Evolutionary conservation across 2,888 invertebrate genomes (phyloP), one percentile per base, ranked within the genome.

Genomic region (Agapostemon virescens): DNA sequence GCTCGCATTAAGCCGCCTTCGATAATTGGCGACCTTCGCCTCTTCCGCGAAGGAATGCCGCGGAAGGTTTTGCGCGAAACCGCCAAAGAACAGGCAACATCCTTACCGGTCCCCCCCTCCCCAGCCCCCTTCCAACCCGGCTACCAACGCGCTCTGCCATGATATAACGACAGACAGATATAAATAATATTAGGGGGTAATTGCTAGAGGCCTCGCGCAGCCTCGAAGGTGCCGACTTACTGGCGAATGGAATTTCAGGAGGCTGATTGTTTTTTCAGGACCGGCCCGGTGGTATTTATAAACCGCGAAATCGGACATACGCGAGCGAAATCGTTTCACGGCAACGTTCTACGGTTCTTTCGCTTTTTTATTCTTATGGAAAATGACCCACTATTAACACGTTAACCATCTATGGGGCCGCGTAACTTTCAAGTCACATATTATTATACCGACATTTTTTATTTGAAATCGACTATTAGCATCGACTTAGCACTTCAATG

Each of bases 21-120:
- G 88, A 90, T 92, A 91, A 92, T 91, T 92, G 91, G 90, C 92
- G 90, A 90, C 90, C 91, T 91, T 90, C 89, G 90, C 88, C 82
- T 90, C 88, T 92, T 92, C 91, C 88, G 87, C 91, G 91, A 92
- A 92, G 90, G 87, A 86, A 92, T 91, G 89, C 87, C 89, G 83
- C 83, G 81, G 72, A 79, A 77, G 82, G 86, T 86, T 86, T 86
- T 86, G 86, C 83, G 69, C 42, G 83, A 84, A 83, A 77, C 79
- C 79, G 77, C 77, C 79, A 79, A 79, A 79, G 79, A 72, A 55
- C 77, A n/a, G 68, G 66, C 72, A 33, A 49, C 69, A 26, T 52
- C 42, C 75, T 52, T 49, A 15, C 38, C 45, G 30, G 36, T 23
- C 64, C 58, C 26, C 45, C 26, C 64, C 30, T 69, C 45, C n/a